Conservation (phyloP, 2,113 vertebrate species). For the Lampris megalopsis region DNA sequence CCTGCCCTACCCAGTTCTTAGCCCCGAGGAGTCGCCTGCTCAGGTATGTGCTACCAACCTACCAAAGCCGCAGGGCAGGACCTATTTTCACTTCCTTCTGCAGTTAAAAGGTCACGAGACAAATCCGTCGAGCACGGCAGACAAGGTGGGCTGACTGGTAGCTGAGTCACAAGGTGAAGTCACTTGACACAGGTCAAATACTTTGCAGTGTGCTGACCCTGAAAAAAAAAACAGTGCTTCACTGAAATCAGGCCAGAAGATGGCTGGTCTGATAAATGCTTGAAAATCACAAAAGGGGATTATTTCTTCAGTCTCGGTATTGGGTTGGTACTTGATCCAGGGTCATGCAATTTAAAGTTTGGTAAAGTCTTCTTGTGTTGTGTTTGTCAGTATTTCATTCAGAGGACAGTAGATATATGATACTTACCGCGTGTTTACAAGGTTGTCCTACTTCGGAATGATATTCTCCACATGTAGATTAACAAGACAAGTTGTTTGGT, state of each 20-base stretch:
- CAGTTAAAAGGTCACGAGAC: background rate
- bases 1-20: background rate
- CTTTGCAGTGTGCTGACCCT: background rate
- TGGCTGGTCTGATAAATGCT: background rate
- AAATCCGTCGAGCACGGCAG: background rate
- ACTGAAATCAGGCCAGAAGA: background rate
- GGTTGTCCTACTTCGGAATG: no score
- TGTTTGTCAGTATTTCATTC: no score
- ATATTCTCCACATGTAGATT: no score
- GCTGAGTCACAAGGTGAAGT: constrained; percentile 17
- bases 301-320: no score
- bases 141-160: background rate
- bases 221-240: background rate
- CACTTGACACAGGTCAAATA: constrained; percentile 19
- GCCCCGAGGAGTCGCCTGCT: constrained; percentile 6
- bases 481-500: no score
- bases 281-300: no score
- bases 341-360: no score
- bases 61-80: no score
- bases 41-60: constrained; percentile 26
- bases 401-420: no score
- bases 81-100: background rate
- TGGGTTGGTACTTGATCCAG: no score
- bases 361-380: no score
- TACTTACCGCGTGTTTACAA: no score